Percentiles rank a stretch among this genome's conserved stretches.
These are phyloP conservation scores for Oncorhynchus nerka DNA, from an alignment of 2,113 vertebrate species.

Conservation along the genomic window DNA sequence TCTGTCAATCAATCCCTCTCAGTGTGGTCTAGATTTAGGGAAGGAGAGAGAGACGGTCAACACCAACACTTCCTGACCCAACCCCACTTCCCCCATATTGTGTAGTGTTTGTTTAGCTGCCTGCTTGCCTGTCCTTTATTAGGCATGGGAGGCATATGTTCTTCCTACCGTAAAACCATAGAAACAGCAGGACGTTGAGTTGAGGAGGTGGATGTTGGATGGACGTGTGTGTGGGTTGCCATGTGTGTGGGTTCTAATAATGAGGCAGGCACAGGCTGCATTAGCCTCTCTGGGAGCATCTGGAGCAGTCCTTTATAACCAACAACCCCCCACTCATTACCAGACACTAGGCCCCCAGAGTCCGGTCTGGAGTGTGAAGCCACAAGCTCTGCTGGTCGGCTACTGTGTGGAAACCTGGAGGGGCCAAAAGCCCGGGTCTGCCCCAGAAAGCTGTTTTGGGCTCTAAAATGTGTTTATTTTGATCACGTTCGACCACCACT, in stretches of 20 bases:
- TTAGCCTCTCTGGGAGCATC: slow-evolving; percentile 71
- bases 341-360: too few relatives aligned
- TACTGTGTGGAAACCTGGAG: too few relatives aligned
- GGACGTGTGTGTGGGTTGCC: slow-evolving; percentile 39
- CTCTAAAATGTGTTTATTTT: too few relatives aligned
- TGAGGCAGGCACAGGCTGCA: slow-evolving; percentile 64
- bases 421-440: too few relatives aligned
- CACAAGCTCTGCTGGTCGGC: too few relatives aligned
- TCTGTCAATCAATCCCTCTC: background rate
- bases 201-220: slow-evolving; percentile 33
- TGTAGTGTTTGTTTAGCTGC: slow-evolving; percentile 66
- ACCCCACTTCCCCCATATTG: background rate
- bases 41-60: background rate
- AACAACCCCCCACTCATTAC: background rate
- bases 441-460: too few relatives aligned
- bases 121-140: slow-evolving; percentile 63
- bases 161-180: slow-evolving; percentile 63
- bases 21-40: background rate
- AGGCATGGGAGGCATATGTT: slow-evolving; percentile 55
- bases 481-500: too few relatives aligned
- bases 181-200: slow-evolving; percentile 56
- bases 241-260: slow-evolving; percentile 47
- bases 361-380: too few relatives aligned
- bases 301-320: slow-evolving; percentile 67
- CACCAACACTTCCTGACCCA: too few relatives aligned